Base-by-base conservation (phyloP, 1,140 invertebrate species). In the Leptoteleia sp. region DNA sequence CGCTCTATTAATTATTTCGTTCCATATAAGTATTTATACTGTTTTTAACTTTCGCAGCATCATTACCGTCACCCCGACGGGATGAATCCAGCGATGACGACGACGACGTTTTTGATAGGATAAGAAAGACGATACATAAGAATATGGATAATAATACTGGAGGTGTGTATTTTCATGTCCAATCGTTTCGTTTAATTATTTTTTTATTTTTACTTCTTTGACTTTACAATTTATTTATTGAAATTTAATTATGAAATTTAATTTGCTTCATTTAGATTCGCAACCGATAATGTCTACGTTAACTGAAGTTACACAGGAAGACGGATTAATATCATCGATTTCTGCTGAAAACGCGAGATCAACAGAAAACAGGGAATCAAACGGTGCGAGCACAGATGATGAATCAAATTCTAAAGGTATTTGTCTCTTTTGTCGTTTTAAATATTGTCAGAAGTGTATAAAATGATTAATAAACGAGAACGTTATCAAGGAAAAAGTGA, bases 21-120 rank as follows among this genome's bases (percentile, higher is more conserved):
- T 22, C 19, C 5, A 3, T 22, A 22, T 22, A 5, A 22, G 5
- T 22, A 22, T 22, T 22, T n/a, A n/a, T n/a, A n/a, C n/a, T n/a
- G n/a, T n/a, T n/a, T n/a, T n/a, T n/a, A n/a, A n/a, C n/a, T n/a
- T 29, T 29, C 8, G 1, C 6, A 29, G 27, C 4, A 29, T 7
- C 27, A 25, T 9, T 42, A 22, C 35, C 29, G 31, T 27, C n/a
- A n/a, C n/a, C 38, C 3, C 17, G 16, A 16, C 19, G 15, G 2
- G 38, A 64, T 40, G 59, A 73, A 1, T 73, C 70, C 16, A 65
- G 61, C 9, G 57, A 62, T 6, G 70, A 73, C 19, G 57, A 72
- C 19, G 50, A 52, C 1, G 55, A 62, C 1, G 15, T 73, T 48
- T 61, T 59, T 29, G 62, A 50, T 43, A 47, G 15, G 52, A 27